Percentiles rank a stretch among this genome's conserved stretches.
Evolutionary conservation across 1,140 invertebrate genomes (phyloP).

Genomic region (Zaprionus taronus): DNA sequence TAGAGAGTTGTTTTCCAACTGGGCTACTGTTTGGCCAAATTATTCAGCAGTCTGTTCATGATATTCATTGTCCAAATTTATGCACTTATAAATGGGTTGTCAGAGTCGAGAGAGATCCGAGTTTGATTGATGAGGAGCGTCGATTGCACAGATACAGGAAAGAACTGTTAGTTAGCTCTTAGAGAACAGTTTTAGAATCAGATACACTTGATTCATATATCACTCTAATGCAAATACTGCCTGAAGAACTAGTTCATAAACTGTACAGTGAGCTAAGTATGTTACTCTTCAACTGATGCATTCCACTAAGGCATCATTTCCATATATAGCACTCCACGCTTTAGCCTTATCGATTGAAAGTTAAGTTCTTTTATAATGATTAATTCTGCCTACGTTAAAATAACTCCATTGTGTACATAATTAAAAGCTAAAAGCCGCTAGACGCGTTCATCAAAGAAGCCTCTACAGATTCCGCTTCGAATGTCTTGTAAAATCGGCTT

Average conservation of each 20-base stretch:
- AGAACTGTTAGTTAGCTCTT: not conserved
- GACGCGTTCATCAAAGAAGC: not conserved
- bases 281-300: no score
- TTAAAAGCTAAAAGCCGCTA: conserved; percentile 41
- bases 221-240: no score
- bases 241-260: not conserved
- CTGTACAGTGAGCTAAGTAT: not conserved
- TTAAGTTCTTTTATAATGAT: not conserved
- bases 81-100: not conserved
- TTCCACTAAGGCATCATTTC: not conserved
- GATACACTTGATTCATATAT: no score
- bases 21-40: conserved; percentile 24
- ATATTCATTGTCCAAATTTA: not conserved
- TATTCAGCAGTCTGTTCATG: conserved; percentile 3
- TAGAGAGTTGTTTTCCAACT: conserved; percentile 50
- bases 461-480: not conserved
- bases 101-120: not conserved
- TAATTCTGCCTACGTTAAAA: conserved; percentile 5
- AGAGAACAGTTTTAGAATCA: no score
- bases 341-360: not conserved
- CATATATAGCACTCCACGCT: not conserved
- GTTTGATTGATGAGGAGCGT: not conserved
- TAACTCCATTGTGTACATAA: conserved; percentile 22
- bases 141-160: not conserved
- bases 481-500: not conserved